Conservation (phyloP, 64 coral and sea anemone genomes). For the Orbicella faveolata region DNA sequence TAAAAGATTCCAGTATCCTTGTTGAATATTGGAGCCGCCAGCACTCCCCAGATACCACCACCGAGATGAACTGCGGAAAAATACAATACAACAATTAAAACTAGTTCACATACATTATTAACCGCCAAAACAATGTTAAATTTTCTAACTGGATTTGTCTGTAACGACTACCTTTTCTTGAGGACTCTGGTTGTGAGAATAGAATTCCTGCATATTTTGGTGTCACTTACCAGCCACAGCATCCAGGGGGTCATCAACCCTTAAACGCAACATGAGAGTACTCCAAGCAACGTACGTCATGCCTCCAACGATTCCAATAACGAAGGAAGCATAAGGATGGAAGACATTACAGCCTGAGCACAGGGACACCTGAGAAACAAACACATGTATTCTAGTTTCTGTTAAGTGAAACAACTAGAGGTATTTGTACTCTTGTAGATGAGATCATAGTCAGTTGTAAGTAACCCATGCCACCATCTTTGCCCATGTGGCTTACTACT, state of each 20-base stretch:
- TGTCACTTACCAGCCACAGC: conserved; percentile 57
- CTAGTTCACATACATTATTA: too few relatives aligned
- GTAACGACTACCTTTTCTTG: too few relatives aligned
- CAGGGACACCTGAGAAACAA: conserved; percentile 69
- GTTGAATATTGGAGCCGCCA: conserved; percentile 70
- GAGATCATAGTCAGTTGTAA: too few relatives aligned
- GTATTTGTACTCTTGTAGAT: too few relatives aligned
- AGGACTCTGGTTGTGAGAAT: too few relatives aligned
- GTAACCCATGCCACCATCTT: too few relatives aligned
- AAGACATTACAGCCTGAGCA: conserved; percentile 78
- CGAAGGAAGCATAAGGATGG: conserved; percentile 62
- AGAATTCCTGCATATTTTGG: not conserved
- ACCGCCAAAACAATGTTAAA: too few relatives aligned
- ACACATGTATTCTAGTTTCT: not conserved
- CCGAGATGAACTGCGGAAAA: conserved; percentile 79
- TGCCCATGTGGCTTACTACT: too few relatives aligned
- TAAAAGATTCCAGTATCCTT: conserved; percentile 74
- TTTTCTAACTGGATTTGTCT: too few relatives aligned
- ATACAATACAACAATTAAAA: not conserved
- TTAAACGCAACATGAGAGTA: conserved; percentile 39
- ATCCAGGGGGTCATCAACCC: conserved; percentile 74
- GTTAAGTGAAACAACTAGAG: not conserved
- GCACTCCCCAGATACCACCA: conserved; percentile 81
- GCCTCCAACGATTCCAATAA: conserved; percentile 75
- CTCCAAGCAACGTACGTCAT: conserved; percentile 71